Conservation (phyloP, 1,140 invertebrate species). For the Drosophila sturtevanti region DNA sequence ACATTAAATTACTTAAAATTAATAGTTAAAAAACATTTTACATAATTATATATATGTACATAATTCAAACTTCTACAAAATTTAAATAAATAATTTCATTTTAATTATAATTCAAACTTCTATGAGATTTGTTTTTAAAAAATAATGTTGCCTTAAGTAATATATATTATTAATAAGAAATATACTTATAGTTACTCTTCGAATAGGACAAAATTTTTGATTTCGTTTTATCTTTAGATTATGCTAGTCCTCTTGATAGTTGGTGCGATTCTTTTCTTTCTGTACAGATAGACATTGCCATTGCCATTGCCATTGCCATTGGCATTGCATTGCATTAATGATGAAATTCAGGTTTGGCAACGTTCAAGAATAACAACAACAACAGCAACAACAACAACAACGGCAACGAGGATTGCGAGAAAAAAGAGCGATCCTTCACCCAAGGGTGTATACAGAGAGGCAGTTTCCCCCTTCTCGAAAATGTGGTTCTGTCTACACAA, state of each 20-base stretch:
- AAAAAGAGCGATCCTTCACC: slow-evolving; percentile 42
- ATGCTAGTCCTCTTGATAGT: neutral
- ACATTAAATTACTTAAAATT: too few relatives aligned
- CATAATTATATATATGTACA: too few relatives aligned
- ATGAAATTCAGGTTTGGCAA: slow-evolving; percentile 60
- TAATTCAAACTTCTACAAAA: too few relatives aligned
- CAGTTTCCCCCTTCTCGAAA: slow-evolving; percentile 26
- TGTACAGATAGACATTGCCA: slow-evolving; percentile 12
- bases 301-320: slow-evolving; percentile 27
- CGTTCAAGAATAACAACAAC: slow-evolving; percentile 18
- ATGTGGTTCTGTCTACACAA: slow-evolving; percentile 33
- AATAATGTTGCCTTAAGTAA: too few relatives aligned
- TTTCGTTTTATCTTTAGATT: neutral
- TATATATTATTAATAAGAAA: too few relatives aligned
- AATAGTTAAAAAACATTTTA: too few relatives aligned
- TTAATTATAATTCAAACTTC: too few relatives aligned
- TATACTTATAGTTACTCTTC: too few relatives aligned
- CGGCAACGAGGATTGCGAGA: neutral
- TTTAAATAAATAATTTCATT: too few relatives aligned
- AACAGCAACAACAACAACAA: neutral
- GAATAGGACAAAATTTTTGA: too few relatives aligned
- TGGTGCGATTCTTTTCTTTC: neutral
- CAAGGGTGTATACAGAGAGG: slow-evolving; percentile 21
- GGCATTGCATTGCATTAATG: slow-evolving; percentile 27
- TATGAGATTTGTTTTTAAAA: too few relatives aligned